Evolutionary conservation across 2,113 vertebrate species (phyloP).

Genomic region (Jaculus jaculus): DNA sequence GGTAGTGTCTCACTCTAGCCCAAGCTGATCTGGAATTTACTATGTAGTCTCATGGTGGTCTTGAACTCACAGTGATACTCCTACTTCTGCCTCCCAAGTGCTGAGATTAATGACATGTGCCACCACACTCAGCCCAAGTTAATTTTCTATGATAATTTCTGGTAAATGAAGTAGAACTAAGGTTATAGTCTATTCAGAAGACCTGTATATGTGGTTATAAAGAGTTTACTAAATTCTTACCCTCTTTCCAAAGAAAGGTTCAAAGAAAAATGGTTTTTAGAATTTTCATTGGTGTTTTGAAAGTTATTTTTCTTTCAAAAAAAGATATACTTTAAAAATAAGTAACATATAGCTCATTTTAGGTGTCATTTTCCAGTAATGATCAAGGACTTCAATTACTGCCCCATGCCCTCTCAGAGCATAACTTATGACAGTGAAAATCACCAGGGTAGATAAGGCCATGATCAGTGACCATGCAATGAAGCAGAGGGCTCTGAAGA

Average conservation of each 20-base stretch:
- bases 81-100: no score
- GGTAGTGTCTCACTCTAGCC: no score
- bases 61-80: no score
- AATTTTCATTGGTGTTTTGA: constrained; percentile 37
- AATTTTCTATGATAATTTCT: constrained; percentile 11
- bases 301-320: constrained; percentile 28
- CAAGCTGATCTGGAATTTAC: no score
- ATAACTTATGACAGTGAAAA: background rate
- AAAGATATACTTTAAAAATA: constrained; percentile 35
- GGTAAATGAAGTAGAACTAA: background rate
- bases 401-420: background rate
- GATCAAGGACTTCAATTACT: background rate
- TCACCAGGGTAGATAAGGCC: background rate
- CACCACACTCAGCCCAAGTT: background rate
- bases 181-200: background rate
- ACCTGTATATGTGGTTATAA: background rate
- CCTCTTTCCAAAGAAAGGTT: background rate
- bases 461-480: background rate
- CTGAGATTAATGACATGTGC: no score
- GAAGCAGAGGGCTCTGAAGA: background rate
- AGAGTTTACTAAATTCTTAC: background rate
- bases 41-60: no score
- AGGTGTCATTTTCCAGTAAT: background rate
- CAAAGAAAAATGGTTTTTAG: constrained; percentile 27
- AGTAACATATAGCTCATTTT: background rate